Conservation (phyloP, 2,113 vertebrate species). For the Ceyx margarethae region DNA sequence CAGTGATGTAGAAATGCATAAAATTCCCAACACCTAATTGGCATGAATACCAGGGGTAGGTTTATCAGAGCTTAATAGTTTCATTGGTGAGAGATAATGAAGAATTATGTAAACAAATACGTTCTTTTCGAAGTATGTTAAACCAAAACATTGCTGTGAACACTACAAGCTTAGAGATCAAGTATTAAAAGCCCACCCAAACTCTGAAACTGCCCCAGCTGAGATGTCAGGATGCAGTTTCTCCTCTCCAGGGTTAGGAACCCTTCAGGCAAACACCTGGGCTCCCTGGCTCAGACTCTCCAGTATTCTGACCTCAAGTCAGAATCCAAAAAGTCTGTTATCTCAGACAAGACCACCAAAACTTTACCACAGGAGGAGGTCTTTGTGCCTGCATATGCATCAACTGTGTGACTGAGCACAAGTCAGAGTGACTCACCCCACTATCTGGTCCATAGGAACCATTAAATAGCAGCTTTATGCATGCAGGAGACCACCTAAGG, state of each 20-base stretch:
- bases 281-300: neutral
- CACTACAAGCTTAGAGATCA: neutral
- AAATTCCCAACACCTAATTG: neutral
- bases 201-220: neutral
- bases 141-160: neutral
- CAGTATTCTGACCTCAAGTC: neutral
- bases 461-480: neutral
- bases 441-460: neutral
- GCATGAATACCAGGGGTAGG: neutral
- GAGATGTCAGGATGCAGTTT: rapidly evolving
- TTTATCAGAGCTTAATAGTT: neutral
- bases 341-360: neutral
- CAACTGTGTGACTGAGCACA: neutral
- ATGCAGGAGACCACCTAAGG: neutral
- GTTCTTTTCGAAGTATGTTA: neutral
- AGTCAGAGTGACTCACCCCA: neutral
- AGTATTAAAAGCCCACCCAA: neutral
- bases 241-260: neutral
- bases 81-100: neutral
- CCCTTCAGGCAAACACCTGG: rapidly evolving
- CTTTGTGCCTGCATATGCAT: neutral
- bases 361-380: neutral
- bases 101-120: neutral
- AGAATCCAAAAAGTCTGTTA: neutral
- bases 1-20: neutral